phyloP scores from a whole-genome alignment of 1,140 invertebrate species.

The Bombus fervidus region DNA sequence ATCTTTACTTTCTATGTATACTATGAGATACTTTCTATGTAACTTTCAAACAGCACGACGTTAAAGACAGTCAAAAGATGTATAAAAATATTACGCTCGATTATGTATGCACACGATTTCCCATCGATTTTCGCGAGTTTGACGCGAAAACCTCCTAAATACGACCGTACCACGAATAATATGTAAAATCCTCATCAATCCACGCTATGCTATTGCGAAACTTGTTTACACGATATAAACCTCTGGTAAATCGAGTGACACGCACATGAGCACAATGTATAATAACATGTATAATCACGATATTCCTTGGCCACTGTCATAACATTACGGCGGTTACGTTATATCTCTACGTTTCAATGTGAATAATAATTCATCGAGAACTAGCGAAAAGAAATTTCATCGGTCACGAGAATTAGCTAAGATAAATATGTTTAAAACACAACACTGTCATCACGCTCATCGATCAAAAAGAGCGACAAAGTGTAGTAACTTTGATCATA shows the following conservation, averaged over 20 bases:
- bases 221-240: background rate
- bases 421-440: no score
- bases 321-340: background rate
- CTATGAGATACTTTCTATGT: background rate
- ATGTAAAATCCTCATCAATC: slow-evolving; percentile 4
- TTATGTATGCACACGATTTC: background rate
- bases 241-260: slow-evolving; percentile 3
- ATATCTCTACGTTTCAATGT: background rate
- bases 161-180: background rate
- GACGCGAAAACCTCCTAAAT: background rate
- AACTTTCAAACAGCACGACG: no score
- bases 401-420: no score
- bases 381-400: background rate
- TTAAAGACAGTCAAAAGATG: no score
- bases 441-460: no score
- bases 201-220: background rate
- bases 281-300: background rate
- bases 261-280: background rate
- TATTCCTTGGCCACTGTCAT: slow-evolving; percentile 7
- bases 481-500: no score
- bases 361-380: background rate
- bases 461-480: no score
- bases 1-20: background rate
- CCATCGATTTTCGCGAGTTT: background rate
- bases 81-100: background rate